Evolutionary conservation across 2,797 vertebrate species (phyloP).

Genomic region (Balearica regulorum): DNA sequence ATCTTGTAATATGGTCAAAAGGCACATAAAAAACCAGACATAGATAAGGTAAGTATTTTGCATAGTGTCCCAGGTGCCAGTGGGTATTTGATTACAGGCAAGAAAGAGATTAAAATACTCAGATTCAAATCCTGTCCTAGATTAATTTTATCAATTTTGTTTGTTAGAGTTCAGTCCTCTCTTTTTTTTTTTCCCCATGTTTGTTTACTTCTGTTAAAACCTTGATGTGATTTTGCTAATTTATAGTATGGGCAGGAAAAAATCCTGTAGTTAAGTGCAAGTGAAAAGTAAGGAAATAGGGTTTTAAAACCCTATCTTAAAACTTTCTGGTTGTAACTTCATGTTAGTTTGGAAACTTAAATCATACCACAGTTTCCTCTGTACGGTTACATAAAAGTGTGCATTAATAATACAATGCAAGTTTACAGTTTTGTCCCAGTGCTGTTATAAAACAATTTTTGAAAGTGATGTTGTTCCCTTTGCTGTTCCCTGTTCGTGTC

Average conservation of each 20-base stretch:
- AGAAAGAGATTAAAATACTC: neutral
- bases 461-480: neutral
- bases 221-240: neutral
- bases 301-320: neutral
- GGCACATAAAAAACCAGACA: rapidly evolving
- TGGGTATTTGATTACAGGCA: neutral
- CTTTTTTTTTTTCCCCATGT: rapidly evolving
- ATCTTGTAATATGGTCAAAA: neutral
- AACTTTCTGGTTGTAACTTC: neutral
- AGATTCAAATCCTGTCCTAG: neutral
- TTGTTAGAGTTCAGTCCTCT: neutral
- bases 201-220: neutral
- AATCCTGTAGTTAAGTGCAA: neutral
- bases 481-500: neutral
- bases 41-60: neutral
- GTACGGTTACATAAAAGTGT: neutral
- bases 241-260: neutral
- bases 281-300: neutral
- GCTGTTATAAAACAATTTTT: neutral
- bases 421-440: neutral
- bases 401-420: neutral
- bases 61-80: rapidly evolving
- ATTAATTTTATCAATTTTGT: neutral
- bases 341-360: neutral
- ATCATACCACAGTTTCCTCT: neutral